These are phyloP conservation scores for Neotragus pygmaeus DNA, from an alignment of 2,113 vertebrate genomes.

Conservation along the genomic window DNA sequence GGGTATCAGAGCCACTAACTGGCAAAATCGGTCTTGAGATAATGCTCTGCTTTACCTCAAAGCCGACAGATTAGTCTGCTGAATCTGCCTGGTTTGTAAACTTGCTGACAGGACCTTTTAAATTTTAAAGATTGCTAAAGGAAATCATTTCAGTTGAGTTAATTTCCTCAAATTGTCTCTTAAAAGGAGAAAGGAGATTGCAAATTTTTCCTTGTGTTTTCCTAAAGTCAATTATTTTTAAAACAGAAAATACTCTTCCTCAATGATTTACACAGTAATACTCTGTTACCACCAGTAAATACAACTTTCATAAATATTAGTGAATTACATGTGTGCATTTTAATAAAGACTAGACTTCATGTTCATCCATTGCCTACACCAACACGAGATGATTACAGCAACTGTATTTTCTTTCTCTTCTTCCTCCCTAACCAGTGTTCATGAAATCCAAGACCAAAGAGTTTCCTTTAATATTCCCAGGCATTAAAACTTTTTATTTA, in stretches of 20 bases:
- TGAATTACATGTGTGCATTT: fast-evolving
- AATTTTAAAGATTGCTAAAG: background rate
- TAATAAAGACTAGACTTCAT: background rate
- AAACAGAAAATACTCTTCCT: background rate
- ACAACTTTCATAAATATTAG: background rate
- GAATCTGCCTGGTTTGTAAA: background rate
- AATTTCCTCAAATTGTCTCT: background rate
- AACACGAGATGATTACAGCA: no score
- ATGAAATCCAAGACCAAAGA: no score
- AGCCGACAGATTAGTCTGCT: background rate
- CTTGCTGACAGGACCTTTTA: background rate
- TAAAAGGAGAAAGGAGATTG: background rate
- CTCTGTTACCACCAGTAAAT: background rate
- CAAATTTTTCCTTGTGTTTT: background rate
- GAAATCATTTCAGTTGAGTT: background rate
- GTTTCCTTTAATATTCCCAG: no score
- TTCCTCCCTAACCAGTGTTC: background rate
- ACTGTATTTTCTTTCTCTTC: background rate
- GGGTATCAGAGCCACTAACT: background rate
- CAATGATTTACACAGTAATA: no score
- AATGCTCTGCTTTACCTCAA: background rate
- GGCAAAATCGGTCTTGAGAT: background rate
- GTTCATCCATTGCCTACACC: fast-evolving
- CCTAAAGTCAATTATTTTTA: background rate
- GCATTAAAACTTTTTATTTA: background rate